These are phyloP conservation scores for Uloborus plumipes DNA, from an alignment of 2,888 invertebrate species.

Conservation along the genomic window DNA sequence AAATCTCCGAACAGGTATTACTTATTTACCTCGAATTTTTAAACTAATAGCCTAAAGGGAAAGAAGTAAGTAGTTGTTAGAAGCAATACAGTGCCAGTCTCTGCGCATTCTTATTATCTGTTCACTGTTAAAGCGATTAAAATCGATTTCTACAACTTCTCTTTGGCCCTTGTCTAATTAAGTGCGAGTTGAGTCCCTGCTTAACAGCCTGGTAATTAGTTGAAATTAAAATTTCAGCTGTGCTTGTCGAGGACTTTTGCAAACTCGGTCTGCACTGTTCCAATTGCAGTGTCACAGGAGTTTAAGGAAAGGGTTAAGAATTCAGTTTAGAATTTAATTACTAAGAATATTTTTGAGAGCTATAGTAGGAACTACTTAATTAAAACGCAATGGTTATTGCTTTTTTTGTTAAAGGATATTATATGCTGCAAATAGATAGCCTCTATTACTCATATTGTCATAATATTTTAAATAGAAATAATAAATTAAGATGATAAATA, in stretches of 20 bases:
- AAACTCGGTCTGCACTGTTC: too few species aligned
- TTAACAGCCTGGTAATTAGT: conserved; percentile 25
- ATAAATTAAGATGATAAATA: too few species aligned
- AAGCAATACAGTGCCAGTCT: background rate
- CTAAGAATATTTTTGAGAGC: too few species aligned
- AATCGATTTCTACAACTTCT: conserved; percentile 30
- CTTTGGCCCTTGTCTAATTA: conserved; percentile 30
- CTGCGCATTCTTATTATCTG: conserved; percentile 15
- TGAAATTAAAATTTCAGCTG: conserved; percentile 27
- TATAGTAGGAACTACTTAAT: too few species aligned
- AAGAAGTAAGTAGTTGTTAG: conserved; percentile 6
- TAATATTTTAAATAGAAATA: too few species aligned
- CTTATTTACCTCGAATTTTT: conserved; percentile 49
- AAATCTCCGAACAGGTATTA: conserved; percentile 23
- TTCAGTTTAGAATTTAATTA: too few species aligned
- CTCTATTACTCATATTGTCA: too few species aligned
- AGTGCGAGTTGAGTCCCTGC: conserved; percentile 23
- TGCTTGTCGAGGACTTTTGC: background rate
- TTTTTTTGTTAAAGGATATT: too few species aligned
- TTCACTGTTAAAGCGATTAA: conserved; percentile 29
- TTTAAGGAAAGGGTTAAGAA: too few species aligned
- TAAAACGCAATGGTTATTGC: too few species aligned
- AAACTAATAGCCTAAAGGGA: conserved; percentile 27
- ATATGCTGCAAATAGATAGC: too few species aligned
- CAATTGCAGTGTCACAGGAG: too few species aligned